Percentiles rank a stretch among this genome's conserved stretches.
phyloP scores from a whole-genome alignment of 2,888 invertebrate species.

The Thelaira solivaga region DNA sequence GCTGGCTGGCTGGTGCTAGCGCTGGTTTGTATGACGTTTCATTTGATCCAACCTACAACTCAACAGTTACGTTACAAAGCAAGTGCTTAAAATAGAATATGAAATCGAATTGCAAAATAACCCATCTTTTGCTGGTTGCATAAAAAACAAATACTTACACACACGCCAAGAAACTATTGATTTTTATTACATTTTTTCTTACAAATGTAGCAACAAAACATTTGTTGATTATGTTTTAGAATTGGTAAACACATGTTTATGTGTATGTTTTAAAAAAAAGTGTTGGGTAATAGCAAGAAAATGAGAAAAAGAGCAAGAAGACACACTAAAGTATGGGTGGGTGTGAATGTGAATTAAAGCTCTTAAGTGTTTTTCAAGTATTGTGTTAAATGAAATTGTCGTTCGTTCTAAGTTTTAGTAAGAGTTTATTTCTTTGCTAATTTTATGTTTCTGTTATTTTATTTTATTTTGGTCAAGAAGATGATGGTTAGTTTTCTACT shows the following conservation, averaged over 20 bases:
- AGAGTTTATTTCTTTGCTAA: conserved; percentile 3
- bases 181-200: conserved; percentile 45
- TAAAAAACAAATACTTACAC: background rate
- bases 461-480: conserved; percentile 48
- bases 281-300: background rate
- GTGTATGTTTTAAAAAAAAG: background rate
- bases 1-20: background rate
- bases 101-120: conserved; percentile 27
- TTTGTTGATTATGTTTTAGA: conserved; percentile 51
- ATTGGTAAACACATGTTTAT: conserved; percentile 42
- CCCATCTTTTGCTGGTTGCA: conserved; percentile 9
- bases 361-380: conserved; percentile 49
- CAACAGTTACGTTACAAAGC: conserved; percentile 29
- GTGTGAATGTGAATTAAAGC: conserved; percentile 41
- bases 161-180: conserved; percentile 42
- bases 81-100: conserved; percentile 22
- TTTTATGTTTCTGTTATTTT: background rate
- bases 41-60: conserved; percentile 1
- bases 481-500: conserved; percentile 53
- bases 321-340: conserved; percentile 41
- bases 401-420: conserved; percentile 29
- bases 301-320: background rate
- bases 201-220: conserved; percentile 47
- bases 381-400: conserved; percentile 50
- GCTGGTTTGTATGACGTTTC: conserved; percentile 21